Evolutionary conservation across 2,797 vertebrate species (phyloP).

Genomic region (Leptatherina wallacei): DNA sequence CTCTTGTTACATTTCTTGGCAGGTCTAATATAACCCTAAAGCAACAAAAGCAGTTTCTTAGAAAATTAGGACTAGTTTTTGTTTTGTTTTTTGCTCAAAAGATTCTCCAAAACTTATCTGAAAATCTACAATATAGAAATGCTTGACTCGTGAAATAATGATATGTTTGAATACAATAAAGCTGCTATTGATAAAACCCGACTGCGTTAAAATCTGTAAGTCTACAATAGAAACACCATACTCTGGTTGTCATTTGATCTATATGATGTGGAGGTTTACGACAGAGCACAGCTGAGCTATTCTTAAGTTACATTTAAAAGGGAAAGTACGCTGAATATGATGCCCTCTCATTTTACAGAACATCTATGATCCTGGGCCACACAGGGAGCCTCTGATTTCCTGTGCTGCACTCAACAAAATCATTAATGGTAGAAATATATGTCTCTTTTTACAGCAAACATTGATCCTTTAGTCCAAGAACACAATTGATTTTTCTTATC

Average conservation of each 20-base stretch:
- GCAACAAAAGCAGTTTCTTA: not conserved
- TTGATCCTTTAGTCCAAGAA: not conserved
- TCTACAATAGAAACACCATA: not conserved
- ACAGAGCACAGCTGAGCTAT: slow-evolving; percentile 45
- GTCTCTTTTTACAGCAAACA: slow-evolving; percentile 7
- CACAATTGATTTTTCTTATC: not conserved
- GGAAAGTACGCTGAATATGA: slow-evolving; percentile 57
- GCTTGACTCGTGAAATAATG: not conserved
- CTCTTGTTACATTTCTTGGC: not conserved
- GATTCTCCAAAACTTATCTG: not conserved
- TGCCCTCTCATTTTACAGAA: slow-evolving; percentile 50
- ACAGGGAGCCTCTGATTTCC: slow-evolving; percentile 26
- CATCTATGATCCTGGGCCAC: slow-evolving; percentile 35
- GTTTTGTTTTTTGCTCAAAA: not conserved
- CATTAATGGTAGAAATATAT: not conserved
- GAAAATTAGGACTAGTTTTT: not conserved
- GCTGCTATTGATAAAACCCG: not conserved
- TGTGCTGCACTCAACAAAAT: not conserved
- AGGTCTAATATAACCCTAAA: slow-evolving; percentile 9
- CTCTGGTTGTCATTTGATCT: slow-evolving; percentile 21
- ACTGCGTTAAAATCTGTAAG: not conserved
- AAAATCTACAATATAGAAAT: not conserved
- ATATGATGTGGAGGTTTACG: slow-evolving; percentile 36
- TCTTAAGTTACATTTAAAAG: slow-evolving; percentile 44
- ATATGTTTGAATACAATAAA: slow-evolving; percentile 9